Evolutionary conservation across 2,113 vertebrate species (phyloP).

Genomic region (Indicator maculatus): DNA sequence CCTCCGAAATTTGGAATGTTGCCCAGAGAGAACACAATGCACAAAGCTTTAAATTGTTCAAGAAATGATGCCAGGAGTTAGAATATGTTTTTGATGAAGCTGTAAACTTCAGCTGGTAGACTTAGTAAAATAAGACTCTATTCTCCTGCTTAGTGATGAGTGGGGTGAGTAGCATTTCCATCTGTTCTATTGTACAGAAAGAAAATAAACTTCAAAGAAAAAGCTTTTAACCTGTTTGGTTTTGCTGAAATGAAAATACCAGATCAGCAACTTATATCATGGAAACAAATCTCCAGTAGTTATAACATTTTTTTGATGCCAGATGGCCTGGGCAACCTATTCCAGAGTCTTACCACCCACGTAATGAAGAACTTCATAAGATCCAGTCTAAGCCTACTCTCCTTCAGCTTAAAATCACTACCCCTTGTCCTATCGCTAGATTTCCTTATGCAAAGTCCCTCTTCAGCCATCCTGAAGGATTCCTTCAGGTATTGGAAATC

Average conservation of each 20-base stretch:
- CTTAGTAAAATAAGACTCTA: not conserved
- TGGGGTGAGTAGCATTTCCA: not conserved
- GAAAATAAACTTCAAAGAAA: not conserved
- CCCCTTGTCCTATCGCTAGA: no score
- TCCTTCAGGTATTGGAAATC: no score
- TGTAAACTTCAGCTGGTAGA: constrained; percentile 8
- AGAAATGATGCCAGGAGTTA: not conserved
- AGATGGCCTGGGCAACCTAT: not conserved
- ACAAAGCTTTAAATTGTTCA: not conserved
- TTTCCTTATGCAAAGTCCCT: no score
- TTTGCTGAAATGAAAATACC: not conserved
- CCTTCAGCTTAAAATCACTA: no score
- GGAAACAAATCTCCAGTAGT: constrained; percentile 3
- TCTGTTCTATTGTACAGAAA: not conserved
- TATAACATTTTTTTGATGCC: constrained; percentile 19
- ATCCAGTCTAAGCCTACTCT: no score
- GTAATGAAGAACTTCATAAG: no score
- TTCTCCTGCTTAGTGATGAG: not conserved
- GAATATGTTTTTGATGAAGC: constrained; percentile 10
- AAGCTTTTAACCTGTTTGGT: not conserved
- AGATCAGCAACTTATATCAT: not conserved
- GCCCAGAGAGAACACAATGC: not conserved
- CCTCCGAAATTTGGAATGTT: not conserved
- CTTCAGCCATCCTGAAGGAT: no score
- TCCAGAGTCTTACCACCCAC: no score